Conservation (phyloP, 1,140 invertebrate species). For the Dermatophagoides farinae region DNA sequence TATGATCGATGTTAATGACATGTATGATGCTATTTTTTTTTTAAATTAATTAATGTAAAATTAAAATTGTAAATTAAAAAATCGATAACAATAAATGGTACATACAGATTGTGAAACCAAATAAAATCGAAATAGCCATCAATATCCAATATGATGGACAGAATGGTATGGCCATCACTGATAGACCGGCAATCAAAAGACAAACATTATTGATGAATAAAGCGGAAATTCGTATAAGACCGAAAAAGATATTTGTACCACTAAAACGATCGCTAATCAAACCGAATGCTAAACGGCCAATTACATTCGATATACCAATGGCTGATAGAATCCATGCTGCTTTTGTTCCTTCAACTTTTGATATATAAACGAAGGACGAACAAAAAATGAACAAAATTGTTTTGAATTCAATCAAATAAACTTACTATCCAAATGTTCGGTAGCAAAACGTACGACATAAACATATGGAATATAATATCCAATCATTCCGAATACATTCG, state of each 20-base stretch:
- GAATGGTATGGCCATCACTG: conserved; percentile 64
- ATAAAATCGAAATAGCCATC: conserved; percentile 59
- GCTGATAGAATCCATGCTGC: conserved; percentile 80
- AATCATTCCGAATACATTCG: conserved; percentile 80
- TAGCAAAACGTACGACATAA: conserved; percentile 45
- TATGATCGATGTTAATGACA: conserved; percentile 91
- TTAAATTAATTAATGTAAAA: not conserved
- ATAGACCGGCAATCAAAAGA: conserved; percentile 63
- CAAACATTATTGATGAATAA: conserved; percentile 84
- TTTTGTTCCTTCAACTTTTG: conserved; percentile 28
- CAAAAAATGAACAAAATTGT: not conserved
- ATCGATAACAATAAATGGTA: not conserved
- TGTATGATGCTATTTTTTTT: conserved; percentile 62
- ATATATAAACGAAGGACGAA: not conserved
- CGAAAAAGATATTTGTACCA: not conserved
- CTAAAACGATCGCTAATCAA: conserved; percentile 2
- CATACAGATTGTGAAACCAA: conserved; percentile 88
- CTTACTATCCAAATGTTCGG: conserved; percentile 39
- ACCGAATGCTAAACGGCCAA: conserved; percentile 20
- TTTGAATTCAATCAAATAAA: not conserved
- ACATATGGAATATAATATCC: conserved; percentile 89
- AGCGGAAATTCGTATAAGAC: conserved; percentile 43
- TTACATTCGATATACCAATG: conserved; percentile 34
- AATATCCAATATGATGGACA: conserved; percentile 53
- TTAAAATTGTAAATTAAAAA: not conserved